Evolutionary conservation across 2,113 vertebrate species (phyloP).

Genomic region (Microcebus griseorufus): DNA sequence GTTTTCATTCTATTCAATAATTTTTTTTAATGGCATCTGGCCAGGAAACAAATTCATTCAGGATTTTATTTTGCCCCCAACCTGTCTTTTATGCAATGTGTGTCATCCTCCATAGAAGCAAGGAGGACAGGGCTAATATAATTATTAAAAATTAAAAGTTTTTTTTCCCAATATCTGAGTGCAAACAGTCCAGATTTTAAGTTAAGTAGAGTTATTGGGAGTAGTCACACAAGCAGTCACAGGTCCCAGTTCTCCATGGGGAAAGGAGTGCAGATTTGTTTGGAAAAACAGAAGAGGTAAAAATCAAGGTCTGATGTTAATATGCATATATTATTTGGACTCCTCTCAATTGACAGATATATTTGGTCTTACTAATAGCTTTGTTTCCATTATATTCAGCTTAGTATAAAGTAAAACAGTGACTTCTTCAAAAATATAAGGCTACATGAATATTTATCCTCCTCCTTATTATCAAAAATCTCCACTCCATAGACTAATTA

Average conservation of each 20-base stretch:
- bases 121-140: background rate
- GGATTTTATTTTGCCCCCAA: background rate
- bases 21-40: background rate
- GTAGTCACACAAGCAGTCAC: background rate
- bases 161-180: constrained; percentile 10
- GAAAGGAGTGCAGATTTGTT: background rate
- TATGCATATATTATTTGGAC: background rate
- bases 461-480: constrained; percentile 55
- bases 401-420: background rate
- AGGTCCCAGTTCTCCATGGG: background rate
- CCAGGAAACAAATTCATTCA: constrained; percentile 22
- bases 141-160: background rate
- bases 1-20: constrained; percentile 24
- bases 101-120: background rate
- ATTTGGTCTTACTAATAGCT: background rate
- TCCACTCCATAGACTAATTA: constrained; percentile 35
- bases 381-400: constrained; percentile 20
- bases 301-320: background rate
- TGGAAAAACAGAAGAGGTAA: background rate
- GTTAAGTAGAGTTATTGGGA: background rate
- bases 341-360: background rate
- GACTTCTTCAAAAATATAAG: constrained; percentile 27
- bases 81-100: background rate
- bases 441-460: background rate
- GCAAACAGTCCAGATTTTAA: background rate